These are phyloP conservation scores for Atta colombica DNA, from an alignment of 1,140 invertebrate species.

Conservation along the genomic window DNA sequence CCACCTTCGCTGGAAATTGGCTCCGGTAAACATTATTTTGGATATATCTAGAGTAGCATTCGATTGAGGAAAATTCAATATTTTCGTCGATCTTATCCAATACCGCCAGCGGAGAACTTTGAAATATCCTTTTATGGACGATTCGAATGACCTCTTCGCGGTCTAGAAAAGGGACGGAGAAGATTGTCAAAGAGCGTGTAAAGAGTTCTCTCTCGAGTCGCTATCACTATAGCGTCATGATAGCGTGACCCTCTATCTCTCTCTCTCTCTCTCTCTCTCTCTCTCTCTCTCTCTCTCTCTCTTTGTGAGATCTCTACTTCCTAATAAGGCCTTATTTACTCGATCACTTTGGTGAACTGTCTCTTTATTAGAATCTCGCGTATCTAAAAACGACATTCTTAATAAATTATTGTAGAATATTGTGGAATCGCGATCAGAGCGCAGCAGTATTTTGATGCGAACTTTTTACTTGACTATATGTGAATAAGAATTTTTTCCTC, in stretches of 20 bases:
- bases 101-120: conserved; percentile 21
- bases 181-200: conserved; percentile 34
- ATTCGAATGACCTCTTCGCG: conserved; percentile 15
- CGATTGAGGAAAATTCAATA: conserved; percentile 43
- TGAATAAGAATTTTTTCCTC: not conserved
- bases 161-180: not conserved
- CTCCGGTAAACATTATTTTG: conserved; percentile 32
- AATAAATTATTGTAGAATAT: conserved; percentile 4
- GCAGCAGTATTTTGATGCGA: not conserved
- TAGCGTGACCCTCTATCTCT: not conserved
- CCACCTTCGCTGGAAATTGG: conserved; percentile 28
- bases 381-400: not conserved
- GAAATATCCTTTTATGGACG: conserved; percentile 55
- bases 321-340: conserved; percentile 26
- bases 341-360: conserved; percentile 10
- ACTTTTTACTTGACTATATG: not conserved
- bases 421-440: not conserved
- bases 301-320: conserved; percentile 37
- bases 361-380: conserved; percentile 30
- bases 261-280: not conserved
- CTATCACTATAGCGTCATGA: conserved; percentile 30
- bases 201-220: conserved; percentile 9
- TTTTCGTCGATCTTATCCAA: conserved; percentile 48
- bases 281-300: not conserved
- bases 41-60: conserved; percentile 39